A percentile compares a stretch with the other conserved stretches of the same genome.
Evolutionary conservation across 2,888 invertebrate genomes (phyloP).

Genomic region (Megamerina dolium): DNA sequence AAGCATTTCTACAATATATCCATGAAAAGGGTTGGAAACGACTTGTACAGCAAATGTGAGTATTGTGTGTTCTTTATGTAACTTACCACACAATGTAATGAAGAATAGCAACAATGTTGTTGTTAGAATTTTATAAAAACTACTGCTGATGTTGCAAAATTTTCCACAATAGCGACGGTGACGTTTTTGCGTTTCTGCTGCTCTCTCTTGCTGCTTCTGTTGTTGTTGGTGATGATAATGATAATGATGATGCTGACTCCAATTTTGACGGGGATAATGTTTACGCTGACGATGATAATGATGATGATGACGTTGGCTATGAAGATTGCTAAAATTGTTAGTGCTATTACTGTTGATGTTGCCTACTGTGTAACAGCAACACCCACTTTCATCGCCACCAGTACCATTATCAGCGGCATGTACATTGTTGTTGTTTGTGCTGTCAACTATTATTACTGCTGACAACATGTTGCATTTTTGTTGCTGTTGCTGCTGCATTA

Average conservation of each 20-base stretch:
- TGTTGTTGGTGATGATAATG: conserved; percentile 16
- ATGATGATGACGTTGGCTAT: too few relatives aligned
- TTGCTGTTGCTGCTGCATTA: conserved; percentile 11
- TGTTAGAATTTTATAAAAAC: conserved; percentile 15
- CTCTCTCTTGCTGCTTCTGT: conserved; percentile 17
- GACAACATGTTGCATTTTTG: conserved; percentile 20
- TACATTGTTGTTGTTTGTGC: too few relatives aligned
- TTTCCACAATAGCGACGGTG: too few relatives aligned
- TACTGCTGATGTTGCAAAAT: conserved; percentile 16
- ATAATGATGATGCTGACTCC: too few relatives aligned
- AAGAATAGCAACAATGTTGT: conserved; percentile 17
- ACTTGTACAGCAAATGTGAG: too few relatives aligned
- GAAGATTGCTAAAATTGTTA: conserved; percentile 2
- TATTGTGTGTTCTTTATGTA: too few relatives aligned
- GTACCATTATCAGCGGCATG: neutral
- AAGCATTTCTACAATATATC: too few relatives aligned
- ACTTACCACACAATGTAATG: conserved; percentile 22
- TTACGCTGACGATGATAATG: too few relatives aligned
- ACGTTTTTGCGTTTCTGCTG: too few relatives aligned
- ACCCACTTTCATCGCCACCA: neutral
- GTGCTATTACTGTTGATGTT: conserved; percentile 5
- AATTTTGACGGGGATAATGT: too few relatives aligned
- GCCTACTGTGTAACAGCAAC: neutral
- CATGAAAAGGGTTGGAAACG: too few relatives aligned
- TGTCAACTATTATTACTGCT: too few relatives aligned